Percentiles rank a stretch among this genome's conserved stretches.
Conservation (phyloP, 2,113 vertebrate species). For the Catharus fuscescens region DNA sequence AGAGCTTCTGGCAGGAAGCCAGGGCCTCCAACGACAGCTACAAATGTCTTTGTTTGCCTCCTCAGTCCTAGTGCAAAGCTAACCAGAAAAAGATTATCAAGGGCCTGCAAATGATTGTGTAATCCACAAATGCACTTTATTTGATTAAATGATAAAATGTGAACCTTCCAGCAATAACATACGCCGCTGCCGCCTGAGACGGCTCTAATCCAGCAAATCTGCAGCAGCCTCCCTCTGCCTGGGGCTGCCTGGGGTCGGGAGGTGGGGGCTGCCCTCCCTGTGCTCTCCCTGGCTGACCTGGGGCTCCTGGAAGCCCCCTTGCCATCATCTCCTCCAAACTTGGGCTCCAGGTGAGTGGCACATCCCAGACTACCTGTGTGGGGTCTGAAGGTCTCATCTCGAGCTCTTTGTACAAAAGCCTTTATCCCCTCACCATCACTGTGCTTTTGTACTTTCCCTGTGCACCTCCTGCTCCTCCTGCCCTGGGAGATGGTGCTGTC, state of each 20-base stretch:
- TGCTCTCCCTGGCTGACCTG: neutral
- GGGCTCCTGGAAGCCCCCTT: neutral
- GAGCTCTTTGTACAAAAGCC: neutral
- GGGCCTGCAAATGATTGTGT: constrained; percentile 43
- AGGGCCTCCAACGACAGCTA: constrained; percentile 44
- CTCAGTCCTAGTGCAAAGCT: constrained; percentile 37
- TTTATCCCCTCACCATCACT: rapidly evolving
- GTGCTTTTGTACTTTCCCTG: neutral
- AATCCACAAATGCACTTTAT: constrained; percentile 66
- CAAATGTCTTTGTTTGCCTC: constrained; percentile 67
- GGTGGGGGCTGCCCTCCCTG: neutral
- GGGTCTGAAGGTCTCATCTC: neutral
- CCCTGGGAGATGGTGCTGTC: neutral
- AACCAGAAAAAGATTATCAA: constrained; percentile 66
- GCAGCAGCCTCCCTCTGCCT: rapidly evolving
- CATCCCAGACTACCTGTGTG: neutral
- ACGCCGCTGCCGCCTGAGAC: neutral
- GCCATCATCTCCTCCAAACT: neutral
- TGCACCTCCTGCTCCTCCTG: neutral
- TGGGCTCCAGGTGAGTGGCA: neutral
- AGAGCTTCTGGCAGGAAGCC: constrained; percentile 51
- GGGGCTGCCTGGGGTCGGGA: rapidly evolving
- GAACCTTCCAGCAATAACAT: constrained; percentile 26
- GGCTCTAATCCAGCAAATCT: neutral
- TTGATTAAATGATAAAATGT: constrained; percentile 69